These are phyloP conservation scores for Unio delphinus DNA, from an alignment of 2,888 invertebrate species.

Conservation along the genomic window DNA sequence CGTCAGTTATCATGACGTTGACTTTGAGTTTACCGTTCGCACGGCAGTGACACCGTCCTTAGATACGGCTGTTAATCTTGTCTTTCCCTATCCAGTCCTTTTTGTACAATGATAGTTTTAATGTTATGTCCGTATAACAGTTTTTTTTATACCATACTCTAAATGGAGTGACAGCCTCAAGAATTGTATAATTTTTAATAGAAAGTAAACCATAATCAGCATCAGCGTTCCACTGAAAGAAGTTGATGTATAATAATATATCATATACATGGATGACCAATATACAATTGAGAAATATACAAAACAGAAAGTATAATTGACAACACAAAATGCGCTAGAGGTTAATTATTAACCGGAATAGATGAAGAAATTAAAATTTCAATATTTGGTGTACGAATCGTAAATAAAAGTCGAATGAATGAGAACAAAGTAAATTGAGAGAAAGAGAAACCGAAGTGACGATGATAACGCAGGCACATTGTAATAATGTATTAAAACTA, in stretches of 20 bases:
- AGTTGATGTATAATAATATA: conserved; percentile 4
- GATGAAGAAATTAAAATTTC: no score
- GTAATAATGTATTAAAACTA: no score
- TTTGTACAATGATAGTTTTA: conserved; percentile 42
- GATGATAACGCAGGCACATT: no score
- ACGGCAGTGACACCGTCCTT: conserved; percentile 46
- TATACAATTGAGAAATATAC: no score
- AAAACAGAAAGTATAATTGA: no score
- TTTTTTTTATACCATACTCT: conserved; percentile 31
- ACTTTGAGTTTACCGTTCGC: conserved; percentile 37
- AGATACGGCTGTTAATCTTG: conserved; percentile 40
- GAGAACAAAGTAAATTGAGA: no score
- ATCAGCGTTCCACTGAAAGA: conserved; percentile 44
- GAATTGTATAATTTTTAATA: conserved; percentile 39
- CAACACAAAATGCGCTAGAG: no score
- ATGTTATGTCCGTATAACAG: conserved; percentile 43
- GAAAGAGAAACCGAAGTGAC: no score
- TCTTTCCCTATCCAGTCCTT: conserved; percentile 47
- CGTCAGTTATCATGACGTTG: conserved; percentile 42
- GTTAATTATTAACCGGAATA: no score
- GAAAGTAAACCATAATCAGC: conserved; percentile 44
- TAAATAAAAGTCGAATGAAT: no score
- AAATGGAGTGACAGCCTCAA: conserved; percentile 39
- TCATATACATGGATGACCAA: no score
- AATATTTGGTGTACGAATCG: no score